Percentiles rank a stretch among this genome's conserved stretches.
Evolutionary conservation across 2,113 vertebrate species (phyloP).

Genomic region (Serilophus lunatus): DNA sequence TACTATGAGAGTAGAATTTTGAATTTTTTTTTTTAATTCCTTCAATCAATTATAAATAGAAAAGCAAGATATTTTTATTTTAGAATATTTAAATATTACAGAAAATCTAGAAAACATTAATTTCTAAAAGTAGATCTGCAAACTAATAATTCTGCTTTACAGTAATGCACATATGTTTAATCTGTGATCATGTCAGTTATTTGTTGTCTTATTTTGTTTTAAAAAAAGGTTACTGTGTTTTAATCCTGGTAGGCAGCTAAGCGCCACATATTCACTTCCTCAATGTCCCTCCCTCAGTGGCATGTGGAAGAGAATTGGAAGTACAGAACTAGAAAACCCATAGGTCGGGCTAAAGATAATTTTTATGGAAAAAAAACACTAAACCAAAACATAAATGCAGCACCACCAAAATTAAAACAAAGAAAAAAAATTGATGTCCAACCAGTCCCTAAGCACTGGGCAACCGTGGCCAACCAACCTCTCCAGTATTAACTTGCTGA

Average conservation of each 20-base stretch:
- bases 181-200: not conserved
- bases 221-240: fast-evolving
- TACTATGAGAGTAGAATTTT: not conserved
- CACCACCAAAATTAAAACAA: not conserved
- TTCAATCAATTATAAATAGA: not conserved
- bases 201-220: not conserved
- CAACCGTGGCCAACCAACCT: not conserved
- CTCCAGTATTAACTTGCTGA: not conserved
- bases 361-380: not conserved
- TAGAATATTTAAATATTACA: not conserved
- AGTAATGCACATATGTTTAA: not conserved
- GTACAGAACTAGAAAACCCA: not conserved
- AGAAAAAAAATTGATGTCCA: fast-evolving
- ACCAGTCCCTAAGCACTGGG: not conserved
- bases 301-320: not conserved
- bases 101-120: not conserved
- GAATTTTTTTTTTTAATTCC: too few relatives aligned
- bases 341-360: not conserved
- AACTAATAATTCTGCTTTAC: not conserved
- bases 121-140: not conserved
- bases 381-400: not conserved
- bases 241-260: not conserved
- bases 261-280: not conserved
- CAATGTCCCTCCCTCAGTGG: fast-evolving
- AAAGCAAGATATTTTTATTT: not conserved